Percentiles rank a stretch among this genome's conserved stretches.
Evolutionary conservation across 2,888 invertebrate species (phyloP).

Genomic region (Lomographa bimaculata): DNA sequence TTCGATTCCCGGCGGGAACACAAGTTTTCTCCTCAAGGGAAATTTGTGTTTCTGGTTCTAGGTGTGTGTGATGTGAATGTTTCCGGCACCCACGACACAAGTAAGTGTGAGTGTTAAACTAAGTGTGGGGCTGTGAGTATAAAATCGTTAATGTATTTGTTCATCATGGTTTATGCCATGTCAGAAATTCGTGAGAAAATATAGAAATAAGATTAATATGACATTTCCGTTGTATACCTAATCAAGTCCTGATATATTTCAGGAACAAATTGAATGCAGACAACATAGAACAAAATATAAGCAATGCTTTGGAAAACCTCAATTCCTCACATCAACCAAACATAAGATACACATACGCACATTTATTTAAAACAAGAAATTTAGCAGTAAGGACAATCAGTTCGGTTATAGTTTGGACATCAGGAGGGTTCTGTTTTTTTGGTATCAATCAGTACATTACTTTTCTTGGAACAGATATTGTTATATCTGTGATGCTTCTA

Average conservation of each 20-base stretch:
- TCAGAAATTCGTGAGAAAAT: too few relatives aligned
- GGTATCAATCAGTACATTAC: constrained; percentile 58
- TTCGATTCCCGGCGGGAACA: too few relatives aligned
- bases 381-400: constrained; percentile 38
- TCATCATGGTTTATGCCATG: too few relatives aligned
- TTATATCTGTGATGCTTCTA: constrained; percentile 44
- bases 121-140: too few relatives aligned
- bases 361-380: constrained; percentile 47
- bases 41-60: too few relatives aligned
- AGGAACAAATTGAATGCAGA: constrained; percentile 49
- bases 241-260: constrained; percentile 34
- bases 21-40: too few relatives aligned
- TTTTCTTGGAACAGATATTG: constrained; percentile 48
- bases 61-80: too few relatives aligned
- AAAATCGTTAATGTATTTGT: too few relatives aligned
- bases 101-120: too few relatives aligned
- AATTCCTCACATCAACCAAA: constrained; percentile 34
- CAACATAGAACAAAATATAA: constrained; percentile 43
- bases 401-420: constrained; percentile 40
- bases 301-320: constrained; percentile 39
- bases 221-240: too few relatives aligned
- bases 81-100: too few relatives aligned
- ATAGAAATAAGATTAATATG: too few relatives aligned
- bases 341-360: constrained; percentile 39
- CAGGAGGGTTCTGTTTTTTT: constrained; percentile 46